Evolutionary conservation across 2,888 invertebrate genomes (phyloP), one percentile per base, ranked within the genome.

Genomic region (Diplolepis rosae): DNA sequence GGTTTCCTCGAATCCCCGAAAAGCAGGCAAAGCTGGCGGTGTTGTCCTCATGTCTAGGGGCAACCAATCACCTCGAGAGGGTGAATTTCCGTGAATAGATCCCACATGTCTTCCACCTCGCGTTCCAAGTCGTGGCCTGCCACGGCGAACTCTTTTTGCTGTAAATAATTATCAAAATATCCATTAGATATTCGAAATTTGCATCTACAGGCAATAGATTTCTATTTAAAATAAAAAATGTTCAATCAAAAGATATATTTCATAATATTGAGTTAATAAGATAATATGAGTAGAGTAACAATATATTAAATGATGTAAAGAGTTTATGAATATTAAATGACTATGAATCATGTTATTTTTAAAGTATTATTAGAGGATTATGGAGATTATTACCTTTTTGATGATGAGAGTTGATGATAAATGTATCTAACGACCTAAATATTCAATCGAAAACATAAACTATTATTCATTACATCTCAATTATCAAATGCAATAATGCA

Each of bases 41-140:
- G 87, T 87, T 71, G 88, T 88, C 78, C 86, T 86, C 88, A 89
- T 89, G 70, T 89, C 88, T 68, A 89, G 74, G 7, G 88, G 88
- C 67, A 88, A 72, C 88, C 88, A 88, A 67, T 88, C 88, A 54
- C 84, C 85, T 74, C 87, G 84, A 72, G 86, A 88, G 48, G 86
- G 87, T 50, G 87, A 87, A 74, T 84, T 86, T 65, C 84, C 83
- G 72, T 86, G 88, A 72, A 82, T 79, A 28, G 85, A 85, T 51
- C 81, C 79, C 50, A 80, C 76, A 35, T 87, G 85, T 56, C 87
- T 82, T 51, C 87, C 86, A 69, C 83, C 84, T 54, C 82, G 80
- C 51, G 85, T 83, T 22, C 88, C 88, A 18, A 88, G 85, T 74
- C 88, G 85, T 73, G 88, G 88, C 77, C 88, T 85, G 79, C 88